Base-by-base conservation (phyloP, 2,888 invertebrate genomes). In the Hydropsyche betteni region DNA sequence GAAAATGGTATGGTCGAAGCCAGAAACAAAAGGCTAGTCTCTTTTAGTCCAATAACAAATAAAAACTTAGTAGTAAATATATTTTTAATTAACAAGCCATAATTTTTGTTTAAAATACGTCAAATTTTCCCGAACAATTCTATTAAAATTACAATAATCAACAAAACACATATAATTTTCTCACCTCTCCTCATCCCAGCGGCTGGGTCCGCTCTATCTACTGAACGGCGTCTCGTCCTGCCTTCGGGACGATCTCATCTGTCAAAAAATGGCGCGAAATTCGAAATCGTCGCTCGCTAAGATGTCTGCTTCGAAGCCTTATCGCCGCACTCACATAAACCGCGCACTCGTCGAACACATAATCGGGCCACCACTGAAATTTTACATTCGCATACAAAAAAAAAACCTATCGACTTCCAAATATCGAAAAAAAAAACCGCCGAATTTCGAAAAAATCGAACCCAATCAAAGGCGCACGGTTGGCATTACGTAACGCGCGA, bases 151-250 rank as follows among this genome's bases (percentile, higher is more conserved):
- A 2, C 24, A 24, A 24, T 24, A 24, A 24, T 24, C 24, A 24
- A 24, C 24, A 24, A 24, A 24, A 24, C 24, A 24, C 24, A 24
- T 24, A 1, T 24, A 24, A 44, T 2, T 44, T 44, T 4, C 64
- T 64, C 36, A 64, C 64, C 64, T 64, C 64, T 64, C 64, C 64
- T 64, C 64, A 64, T 64, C 64, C 64, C 64, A 58, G 58, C 64
- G 36, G 64, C 24, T 64, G 64, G 36, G 44, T 44, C 44, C 44
- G 44, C 7, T 44, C 44, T 44, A 44, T 36, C 12, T 7, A 64
- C 16, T 7, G 16, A 61, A 24, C 16, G 64, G 36, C 64, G 7
- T 10, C n/a, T 55, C 44, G 44, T 44, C 44, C 36, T 36, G 12
- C 64, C 36, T 64, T 64, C 36, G 64, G 10, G 34, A 64, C 64